phyloP scores from a whole-genome alignment of 2,113 vertebrate genomes.

The Psittacara wagleri region DNA sequence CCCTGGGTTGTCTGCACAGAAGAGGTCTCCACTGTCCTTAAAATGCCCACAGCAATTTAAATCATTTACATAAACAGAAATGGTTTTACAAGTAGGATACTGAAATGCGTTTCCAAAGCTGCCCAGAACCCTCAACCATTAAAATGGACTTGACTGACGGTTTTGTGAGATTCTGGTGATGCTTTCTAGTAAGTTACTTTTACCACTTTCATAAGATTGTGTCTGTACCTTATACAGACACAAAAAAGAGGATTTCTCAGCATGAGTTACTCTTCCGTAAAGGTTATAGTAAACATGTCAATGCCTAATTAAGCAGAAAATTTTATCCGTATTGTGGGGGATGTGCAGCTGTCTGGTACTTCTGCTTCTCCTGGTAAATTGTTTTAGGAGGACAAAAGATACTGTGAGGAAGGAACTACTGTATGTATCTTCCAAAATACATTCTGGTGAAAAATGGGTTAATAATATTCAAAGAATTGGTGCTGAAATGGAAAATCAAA shows the following conservation, averaged over 20 bases:
- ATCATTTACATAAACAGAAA: conserved; percentile 61
- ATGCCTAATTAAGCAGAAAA: conserved; percentile 80
- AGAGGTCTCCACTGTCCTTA: conserved; percentile 32
- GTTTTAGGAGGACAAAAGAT: conserved; percentile 63
- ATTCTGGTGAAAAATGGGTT: background rate
- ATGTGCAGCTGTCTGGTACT: conserved; percentile 61
- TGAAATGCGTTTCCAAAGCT: conserved; percentile 47
- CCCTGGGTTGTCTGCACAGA: background rate
- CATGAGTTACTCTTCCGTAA: conserved; percentile 73
- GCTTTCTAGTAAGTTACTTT: conserved; percentile 23
- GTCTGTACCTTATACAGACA: conserved; percentile 6
- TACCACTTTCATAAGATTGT: background rate
- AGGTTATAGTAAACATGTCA: conserved; percentile 80
- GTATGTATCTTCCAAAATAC: background rate
- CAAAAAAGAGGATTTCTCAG: conserved; percentile 60
- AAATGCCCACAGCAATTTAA: conserved; percentile 59
- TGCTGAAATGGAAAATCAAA: background rate
- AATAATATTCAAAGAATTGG: background rate
- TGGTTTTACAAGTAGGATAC: conserved; percentile 30
- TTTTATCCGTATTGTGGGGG: conserved; percentile 71
- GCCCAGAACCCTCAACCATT: conserved; percentile 39
- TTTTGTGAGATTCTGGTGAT: conserved; percentile 35
- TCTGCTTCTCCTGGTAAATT: conserved; percentile 59
- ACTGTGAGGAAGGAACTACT: background rate
- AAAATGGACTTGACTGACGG: conserved; percentile 11